Base-by-base conservation (phyloP, 1,140 invertebrate genomes). In the Platyscapa corneri region DNA sequence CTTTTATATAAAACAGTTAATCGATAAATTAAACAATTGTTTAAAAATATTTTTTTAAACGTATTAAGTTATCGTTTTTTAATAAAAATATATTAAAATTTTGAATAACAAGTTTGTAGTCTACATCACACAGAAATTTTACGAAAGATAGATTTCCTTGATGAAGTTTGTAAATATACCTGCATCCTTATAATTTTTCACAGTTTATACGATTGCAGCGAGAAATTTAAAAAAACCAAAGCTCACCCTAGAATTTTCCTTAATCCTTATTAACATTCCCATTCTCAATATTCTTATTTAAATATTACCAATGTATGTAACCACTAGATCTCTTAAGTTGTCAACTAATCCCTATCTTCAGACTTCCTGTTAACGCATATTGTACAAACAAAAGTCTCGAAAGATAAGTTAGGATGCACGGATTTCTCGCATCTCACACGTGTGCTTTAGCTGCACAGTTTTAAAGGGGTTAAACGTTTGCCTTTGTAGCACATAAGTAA, bases 341-440 rank as follows among this genome's bases (percentile, higher is more conserved):
- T 77, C 46, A 77, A 23, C 7, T 27, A 77, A 18, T 77, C 49
- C 34, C 2, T 78, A 78, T 78, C 76, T 78, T 30, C 46, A 49
- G 30, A 78, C 53, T 60, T 78, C 76, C 76, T 78, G 76, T 64
- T 60, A 78, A 78, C 10, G 32, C 76, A 78, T 64, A 64, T 78
- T 78, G 23, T 78, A 78, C 53, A 78, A 78, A 64, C 53, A 78
- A 3, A 32, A 78, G 53, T 7, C 53, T 12, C 49, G 30, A 53
- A 14, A 56, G 34, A 78, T 64, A 78, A 53, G 46, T 27, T 8
- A 37, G 30, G 53, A 37, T 64, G 64, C 30, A 78, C 32, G 64
- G 32, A 39, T 60, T 76, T 34, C 70, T 74, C 70, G 49, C 49
- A 60, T 60, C 53, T 78, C 20, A 77, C 75, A 77, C 49, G 32